Conservation (phyloP, 2,797 vertebrate genomes). For the Enteromius viviparus region DNA sequence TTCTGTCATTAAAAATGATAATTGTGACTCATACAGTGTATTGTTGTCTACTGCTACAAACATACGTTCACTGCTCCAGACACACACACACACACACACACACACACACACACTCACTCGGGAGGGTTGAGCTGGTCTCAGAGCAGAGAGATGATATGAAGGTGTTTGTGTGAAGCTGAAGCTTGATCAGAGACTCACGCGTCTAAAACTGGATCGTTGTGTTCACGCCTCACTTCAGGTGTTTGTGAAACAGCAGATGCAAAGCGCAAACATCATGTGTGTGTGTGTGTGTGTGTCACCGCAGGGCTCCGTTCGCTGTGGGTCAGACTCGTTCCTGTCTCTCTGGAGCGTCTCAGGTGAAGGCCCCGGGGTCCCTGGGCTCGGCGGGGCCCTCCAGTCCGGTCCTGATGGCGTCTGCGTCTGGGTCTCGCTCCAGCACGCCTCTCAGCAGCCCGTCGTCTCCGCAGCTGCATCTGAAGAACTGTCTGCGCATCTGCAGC, state of each 20-base stretch:
- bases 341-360: conserved; percentile 72
- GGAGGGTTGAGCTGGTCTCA: conserved; percentile 60
- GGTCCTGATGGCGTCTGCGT: conserved; percentile 74
- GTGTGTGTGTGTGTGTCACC: conserved; percentile 14
- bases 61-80: too few species aligned
- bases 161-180: neutral
- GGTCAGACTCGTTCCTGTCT: conserved; percentile 81
- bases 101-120: neutral
- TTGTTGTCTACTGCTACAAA: too few species aligned
- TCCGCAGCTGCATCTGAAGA: conserved; percentile 81
- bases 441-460: conserved; percentile 74
- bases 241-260: neutral
- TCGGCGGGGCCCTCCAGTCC: conserved; percentile 78
- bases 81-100: too few species aligned
- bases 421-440: conserved; percentile 80
- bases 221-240: neutral
- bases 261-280: neutral
- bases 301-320: conserved; percentile 87
- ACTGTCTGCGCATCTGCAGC: conserved; percentile 83
- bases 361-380: conserved; percentile 76
- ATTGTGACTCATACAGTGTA: too few species aligned
- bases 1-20: too few species aligned
- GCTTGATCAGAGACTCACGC: neutral
- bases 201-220: neutral
- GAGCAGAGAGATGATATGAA: conserved; percentile 57